Evolutionary conservation across 2,797 vertebrate species (phyloP).

Genomic region (Leucoraja ocellata): DNA sequence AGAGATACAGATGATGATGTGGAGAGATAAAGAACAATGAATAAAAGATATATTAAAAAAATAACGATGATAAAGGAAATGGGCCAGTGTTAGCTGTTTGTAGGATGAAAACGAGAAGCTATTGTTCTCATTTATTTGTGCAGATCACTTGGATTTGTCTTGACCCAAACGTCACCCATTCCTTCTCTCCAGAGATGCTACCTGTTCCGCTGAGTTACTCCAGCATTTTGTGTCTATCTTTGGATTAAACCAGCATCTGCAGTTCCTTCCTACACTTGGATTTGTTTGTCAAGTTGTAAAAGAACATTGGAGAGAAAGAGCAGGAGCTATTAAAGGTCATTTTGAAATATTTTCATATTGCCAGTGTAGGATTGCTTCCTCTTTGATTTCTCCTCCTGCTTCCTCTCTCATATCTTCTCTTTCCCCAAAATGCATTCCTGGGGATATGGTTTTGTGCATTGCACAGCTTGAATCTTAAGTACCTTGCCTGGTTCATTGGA

Average conservation of each 20-base stretch:
- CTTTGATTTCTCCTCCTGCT: not conserved
- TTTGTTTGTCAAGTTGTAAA: not conserved
- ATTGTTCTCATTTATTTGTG: not conserved
- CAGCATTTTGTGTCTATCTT: too few species aligned
- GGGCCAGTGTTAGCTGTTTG: too few species aligned
- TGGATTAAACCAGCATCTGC: too few species aligned
- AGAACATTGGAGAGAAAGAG: not conserved
- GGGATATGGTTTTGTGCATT: not conserved
- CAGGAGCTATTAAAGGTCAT: not conserved
- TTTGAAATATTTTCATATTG: not conserved
- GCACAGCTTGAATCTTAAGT: not conserved
- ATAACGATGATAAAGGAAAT: too few species aligned
- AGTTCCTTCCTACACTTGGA: not conserved
- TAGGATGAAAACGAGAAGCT: too few species aligned
- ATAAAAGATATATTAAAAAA: too few species aligned
- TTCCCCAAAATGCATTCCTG: not conserved
- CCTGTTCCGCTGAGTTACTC: too few species aligned
- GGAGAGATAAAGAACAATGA: too few species aligned
- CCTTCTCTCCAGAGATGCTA: too few species aligned
- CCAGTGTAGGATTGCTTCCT: not conserved
- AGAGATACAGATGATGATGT: too few species aligned
- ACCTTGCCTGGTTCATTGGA: not conserved
- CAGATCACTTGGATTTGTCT: not conserved
- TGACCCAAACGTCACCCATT: too few species aligned
- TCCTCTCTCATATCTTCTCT: not conserved